Percentiles rank a stretch among this genome's conserved stretches.
Evolutionary conservation across 2,797 vertebrate species (phyloP).

Genomic region (Semaprochilodus insignis): DNA sequence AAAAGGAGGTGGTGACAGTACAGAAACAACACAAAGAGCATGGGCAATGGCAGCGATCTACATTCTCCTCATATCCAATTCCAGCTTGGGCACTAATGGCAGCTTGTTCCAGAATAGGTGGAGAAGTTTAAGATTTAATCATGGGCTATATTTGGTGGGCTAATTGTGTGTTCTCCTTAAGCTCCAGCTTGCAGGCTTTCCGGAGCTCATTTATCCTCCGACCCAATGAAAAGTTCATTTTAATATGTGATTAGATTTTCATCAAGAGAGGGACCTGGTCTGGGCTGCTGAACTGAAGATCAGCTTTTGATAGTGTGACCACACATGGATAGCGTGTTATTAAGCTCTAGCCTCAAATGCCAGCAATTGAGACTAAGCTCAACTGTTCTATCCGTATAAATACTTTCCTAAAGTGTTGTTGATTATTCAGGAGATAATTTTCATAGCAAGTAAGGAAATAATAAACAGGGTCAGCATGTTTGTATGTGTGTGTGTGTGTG

Average conservation of each 20-base stretch:
- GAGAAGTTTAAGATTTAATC: slow-evolving; percentile 83
- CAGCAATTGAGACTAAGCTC: background rate
- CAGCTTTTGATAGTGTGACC: slow-evolving; percentile 20
- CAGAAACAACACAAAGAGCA: background rate
- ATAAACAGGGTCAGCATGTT: slow-evolving; percentile 5
- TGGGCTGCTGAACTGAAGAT: slow-evolving; percentile 22
- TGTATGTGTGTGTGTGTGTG: slow-evolving; percentile 10
- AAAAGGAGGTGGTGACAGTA: background rate
- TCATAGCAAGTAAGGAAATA: slow-evolving; percentile 7
- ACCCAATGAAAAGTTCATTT: slow-evolving; percentile 78
- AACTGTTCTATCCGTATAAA: background rate
- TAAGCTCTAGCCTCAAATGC: slow-evolving; percentile 9
- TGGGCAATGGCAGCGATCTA: background rate
- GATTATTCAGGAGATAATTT: slow-evolving; percentile 31
- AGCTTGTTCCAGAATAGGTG: slow-evolving; percentile 72
- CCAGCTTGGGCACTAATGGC: slow-evolving; percentile 68
- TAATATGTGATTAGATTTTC: slow-evolving; percentile 83
- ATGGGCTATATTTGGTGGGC: slow-evolving; percentile 80
- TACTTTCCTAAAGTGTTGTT: slow-evolving; percentile 10
- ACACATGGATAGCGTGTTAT: slow-evolving; percentile 1
- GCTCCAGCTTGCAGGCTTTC: slow-evolving; percentile 67
- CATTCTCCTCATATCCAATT: slow-evolving; percentile 67
- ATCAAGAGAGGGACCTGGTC: slow-evolving; percentile 66
- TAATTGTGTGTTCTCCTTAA: slow-evolving; percentile 76
- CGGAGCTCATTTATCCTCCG: slow-evolving; percentile 79